These are phyloP conservation scores for Allochrocebus solatus DNA, from an alignment of 2,797 vertebrate species.

Conservation along the genomic window DNA sequence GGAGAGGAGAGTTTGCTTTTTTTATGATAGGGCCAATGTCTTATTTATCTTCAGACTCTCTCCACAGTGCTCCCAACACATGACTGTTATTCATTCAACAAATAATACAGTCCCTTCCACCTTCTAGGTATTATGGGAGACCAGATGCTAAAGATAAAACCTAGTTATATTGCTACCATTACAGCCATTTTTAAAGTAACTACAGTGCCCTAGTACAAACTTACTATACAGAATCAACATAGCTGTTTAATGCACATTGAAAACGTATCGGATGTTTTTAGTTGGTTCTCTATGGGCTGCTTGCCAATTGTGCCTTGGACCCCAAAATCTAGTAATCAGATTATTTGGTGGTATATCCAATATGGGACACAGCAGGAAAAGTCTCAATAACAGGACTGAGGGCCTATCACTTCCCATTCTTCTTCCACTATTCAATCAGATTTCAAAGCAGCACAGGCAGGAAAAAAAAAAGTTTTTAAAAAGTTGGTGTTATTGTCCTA, in stretches of 20 bases:
- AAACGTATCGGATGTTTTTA: background rate
- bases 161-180: background rate
- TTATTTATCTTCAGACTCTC: background rate
- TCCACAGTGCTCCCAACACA: background rate
- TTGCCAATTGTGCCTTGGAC: background rate
- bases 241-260: background rate
- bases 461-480: conserved; percentile 9
- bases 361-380: background rate
- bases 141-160: background rate
- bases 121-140: background rate
- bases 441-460: conserved; percentile 40
- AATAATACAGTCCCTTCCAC: background rate
- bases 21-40: background rate
- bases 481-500: conserved; percentile 46
- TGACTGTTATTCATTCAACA: background rate
- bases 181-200: background rate
- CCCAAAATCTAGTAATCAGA: background rate
- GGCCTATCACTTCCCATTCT: conserved; percentile 30
- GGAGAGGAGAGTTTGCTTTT: background rate
- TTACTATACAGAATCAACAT: background rate
- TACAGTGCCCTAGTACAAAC: background rate
- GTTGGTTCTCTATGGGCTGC: background rate
- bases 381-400: background rate
- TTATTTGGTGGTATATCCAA: conserved; percentile 11
- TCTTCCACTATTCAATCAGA: background rate